A percentile compares a stretch with the other conserved stretches of the same genome.
These are phyloP conservation scores for Oreochromis grahami DNA, from an alignment of 2,797 vertebrate species.

Conservation along the genomic window DNA sequence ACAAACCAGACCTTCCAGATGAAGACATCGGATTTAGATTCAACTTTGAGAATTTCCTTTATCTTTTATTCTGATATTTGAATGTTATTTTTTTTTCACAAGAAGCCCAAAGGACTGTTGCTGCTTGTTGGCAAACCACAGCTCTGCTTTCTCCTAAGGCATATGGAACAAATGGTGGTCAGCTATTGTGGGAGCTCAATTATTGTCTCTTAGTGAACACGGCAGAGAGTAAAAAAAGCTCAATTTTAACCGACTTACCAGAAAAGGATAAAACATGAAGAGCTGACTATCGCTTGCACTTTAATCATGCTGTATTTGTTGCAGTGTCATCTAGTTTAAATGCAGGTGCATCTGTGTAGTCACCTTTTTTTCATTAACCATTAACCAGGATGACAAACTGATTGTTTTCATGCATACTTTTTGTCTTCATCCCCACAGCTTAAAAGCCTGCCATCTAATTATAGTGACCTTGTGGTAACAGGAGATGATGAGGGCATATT, in stretches of 20 bases:
- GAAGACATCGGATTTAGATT: not conserved
- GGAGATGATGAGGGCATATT: slow-evolving; percentile 80
- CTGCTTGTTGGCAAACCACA: not conserved
- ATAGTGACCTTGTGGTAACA: slow-evolving; percentile 67
- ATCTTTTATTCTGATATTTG: not conserved
- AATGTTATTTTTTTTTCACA: not conserved
- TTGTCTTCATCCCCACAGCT: slow-evolving; percentile 51
- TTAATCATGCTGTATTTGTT: not conserved
- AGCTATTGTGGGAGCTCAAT: not conserved
- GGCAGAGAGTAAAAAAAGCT: not conserved
- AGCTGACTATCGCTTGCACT: not conserved
- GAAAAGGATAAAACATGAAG: not conserved
- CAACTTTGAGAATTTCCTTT: not conserved
- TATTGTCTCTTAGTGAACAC: not conserved
- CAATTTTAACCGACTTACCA: not conserved
- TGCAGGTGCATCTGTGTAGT: not conserved
- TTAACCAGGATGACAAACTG: not conserved
- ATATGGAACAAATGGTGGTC: not conserved
- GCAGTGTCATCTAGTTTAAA: not conserved
- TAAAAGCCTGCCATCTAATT: slow-evolving; percentile 67
- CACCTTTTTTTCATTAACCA: not conserved
- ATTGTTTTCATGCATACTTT: not conserved
- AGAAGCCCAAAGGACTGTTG: not conserved
- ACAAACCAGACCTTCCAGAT: not conserved
- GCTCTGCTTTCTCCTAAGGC: not conserved